Conservation (phyloP, 2,113 vertebrate species). For the Spilogale gracilis region DNA sequence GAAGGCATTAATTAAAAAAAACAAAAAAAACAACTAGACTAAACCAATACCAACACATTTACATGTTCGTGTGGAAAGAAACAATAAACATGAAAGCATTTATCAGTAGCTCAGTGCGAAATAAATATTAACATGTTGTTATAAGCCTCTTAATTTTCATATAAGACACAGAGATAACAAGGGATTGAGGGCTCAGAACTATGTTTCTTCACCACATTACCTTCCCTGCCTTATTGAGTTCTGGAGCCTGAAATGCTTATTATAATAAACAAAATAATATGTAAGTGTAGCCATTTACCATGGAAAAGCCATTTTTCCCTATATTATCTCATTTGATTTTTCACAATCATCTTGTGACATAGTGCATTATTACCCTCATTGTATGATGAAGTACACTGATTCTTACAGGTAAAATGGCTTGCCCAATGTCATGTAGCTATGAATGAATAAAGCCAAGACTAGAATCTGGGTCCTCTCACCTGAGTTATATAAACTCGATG, state of each 20-base stretch:
- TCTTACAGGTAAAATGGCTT: neutral
- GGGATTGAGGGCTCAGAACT: neutral
- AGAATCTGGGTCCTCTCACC: neutral
- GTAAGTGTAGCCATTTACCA: neutral
- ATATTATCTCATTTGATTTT: neutral
- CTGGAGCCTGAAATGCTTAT: neutral
- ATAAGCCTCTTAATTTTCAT: neutral
- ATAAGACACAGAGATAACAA: neutral
- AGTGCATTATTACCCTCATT: neutral
- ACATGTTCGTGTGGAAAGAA: neutral
- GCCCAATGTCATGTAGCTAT: neutral
- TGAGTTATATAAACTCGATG: neutral
- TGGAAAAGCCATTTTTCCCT: conserved; percentile 11
- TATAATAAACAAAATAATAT: neutral
- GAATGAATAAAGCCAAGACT: neutral
- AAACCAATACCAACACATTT: neutral
- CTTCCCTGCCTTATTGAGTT: neutral
- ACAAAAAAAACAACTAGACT: neutral
- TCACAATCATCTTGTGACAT: neutral
- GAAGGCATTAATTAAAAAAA: neutral
- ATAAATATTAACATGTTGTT: neutral
- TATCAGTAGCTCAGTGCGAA: neutral
- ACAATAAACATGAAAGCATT: neutral
- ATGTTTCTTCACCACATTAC: neutral
- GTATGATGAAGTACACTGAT: neutral